Evolutionary conservation across 2,888 invertebrate genomes (phyloP).

Genomic region (Apamea sordens): DNA sequence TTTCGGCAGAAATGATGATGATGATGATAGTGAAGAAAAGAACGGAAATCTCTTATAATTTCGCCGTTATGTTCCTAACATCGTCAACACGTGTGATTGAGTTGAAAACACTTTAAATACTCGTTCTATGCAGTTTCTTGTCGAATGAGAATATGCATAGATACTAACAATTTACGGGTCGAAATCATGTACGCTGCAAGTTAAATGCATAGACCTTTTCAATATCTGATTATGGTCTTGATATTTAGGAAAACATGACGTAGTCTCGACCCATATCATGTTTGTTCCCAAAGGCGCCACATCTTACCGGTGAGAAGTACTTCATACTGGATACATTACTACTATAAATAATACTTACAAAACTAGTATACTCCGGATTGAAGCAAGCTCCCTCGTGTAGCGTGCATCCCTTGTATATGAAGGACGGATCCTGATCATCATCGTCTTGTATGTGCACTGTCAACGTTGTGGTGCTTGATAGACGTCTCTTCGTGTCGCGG

Average conservation of each 20-base stretch:
- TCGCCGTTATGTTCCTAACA: not conserved
- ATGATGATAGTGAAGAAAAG: too few relatives aligned
- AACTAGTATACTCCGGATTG: conserved; percentile 96
- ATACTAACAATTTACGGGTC: not conserved
- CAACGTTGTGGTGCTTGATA: conserved; percentile 95
- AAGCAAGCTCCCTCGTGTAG: conserved; percentile 95
- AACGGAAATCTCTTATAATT: not conserved
- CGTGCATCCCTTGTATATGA: conserved; percentile 96
- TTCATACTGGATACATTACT: not conserved
- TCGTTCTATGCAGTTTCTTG: not conserved
- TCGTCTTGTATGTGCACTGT: conserved; percentile 96
- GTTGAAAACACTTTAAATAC: not conserved
- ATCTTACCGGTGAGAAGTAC: not conserved
- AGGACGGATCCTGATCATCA: conserved; percentile 97
- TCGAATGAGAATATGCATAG: not conserved
- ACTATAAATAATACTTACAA: conserved; percentile 89
- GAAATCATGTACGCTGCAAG: not conserved
- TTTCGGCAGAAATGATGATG: too few relatives aligned
- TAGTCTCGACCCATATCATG: not conserved
- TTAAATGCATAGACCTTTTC: not conserved
- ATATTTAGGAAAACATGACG: not conserved
- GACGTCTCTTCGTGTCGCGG: conserved; percentile 93
- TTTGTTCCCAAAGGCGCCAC: not conserved
- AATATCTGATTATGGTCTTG: not conserved
- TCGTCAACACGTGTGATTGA: not conserved